Evolutionary conservation across 1,140 invertebrate genomes (phyloP).

Genomic region (Camponotus pennsylvanicus): DNA sequence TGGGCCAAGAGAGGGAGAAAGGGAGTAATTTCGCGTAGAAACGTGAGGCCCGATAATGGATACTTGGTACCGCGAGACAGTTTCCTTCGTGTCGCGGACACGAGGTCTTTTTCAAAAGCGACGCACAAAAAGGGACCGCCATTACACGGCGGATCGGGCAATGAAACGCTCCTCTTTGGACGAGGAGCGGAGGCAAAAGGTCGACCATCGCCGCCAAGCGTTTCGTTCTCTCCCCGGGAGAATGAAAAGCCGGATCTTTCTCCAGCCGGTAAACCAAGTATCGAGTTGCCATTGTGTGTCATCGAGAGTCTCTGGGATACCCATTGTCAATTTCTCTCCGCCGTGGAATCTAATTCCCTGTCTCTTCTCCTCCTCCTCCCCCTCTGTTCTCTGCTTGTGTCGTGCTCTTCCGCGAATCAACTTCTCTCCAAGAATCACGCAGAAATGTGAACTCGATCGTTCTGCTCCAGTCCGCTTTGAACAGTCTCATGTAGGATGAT

Average conservation of each 20-base stretch:
- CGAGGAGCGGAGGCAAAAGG: conserved; percentile 37
- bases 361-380: neutral
- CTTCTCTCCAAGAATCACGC: neutral
- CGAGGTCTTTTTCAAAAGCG: conserved; percentile 14
- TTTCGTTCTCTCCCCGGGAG: neutral
- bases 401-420: conserved; percentile 7
- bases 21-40: conserved; percentile 1
- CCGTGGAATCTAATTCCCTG: conserved; percentile 49
- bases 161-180: conserved; percentile 50
- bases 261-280: conserved; percentile 37
- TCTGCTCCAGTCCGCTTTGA: too few species aligned
- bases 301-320: conserved; percentile 34
- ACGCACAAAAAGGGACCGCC: conserved; percentile 31
- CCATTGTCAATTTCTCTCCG: conserved; percentile 40
- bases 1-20: neutral
- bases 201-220: conserved; percentile 35
- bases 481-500: too few species aligned
- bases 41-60: conserved; percentile 39
- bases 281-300: conserved; percentile 55
- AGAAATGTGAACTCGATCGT: too few species aligned
- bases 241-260: conserved; percentile 45
- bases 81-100: neutral
- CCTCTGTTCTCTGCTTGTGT: neutral
- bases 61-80: conserved; percentile 36
- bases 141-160: conserved; percentile 45